Base-by-base conservation (phyloP, 2,113 vertebrate genomes). In the Carlito syrichta region DNA sequence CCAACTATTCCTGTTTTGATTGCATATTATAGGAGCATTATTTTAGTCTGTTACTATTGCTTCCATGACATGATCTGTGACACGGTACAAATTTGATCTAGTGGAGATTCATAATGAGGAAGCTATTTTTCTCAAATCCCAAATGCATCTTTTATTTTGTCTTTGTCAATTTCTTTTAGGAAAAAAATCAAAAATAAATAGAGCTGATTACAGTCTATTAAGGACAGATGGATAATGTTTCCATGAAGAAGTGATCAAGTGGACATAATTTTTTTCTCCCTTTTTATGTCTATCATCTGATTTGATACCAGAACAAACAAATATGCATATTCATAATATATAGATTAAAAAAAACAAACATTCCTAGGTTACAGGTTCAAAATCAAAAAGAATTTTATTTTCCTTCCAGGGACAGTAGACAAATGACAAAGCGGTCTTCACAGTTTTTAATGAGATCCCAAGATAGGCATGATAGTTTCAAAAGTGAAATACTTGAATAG, bases 401-500 rank as follows among this genome's bases (percentile, higher is more conserved):
- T 45, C 96, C 95, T 98, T 97, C 85, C 84, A 97, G 96, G 95
- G 94, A 97, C 58, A 98, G 96, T 3, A 98, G 96, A 98, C 73
- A 98, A 97, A 97, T 96, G 96, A 97, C 97, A 98, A 98, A 97
- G 87, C 96, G 98, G 98, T 97, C 97, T 97, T 98, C 95, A 86
- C 91, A 97, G 94, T 97, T 97, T 88, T 96, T 98, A 98, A 98
- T 98, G 97, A 98, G 97, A 97, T 97, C 97, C 97, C 98, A 97
- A 87, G 97, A 90, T 97, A 97, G 38, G 92, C 96, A 56, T 95
- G 92, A 89, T 94, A 27, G 96, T 78, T 79, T 98, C 94, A 89
- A 98, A 98, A 96, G 87, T 54, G 60, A 97, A 98, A 97, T 69
- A 86, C 48, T 95, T 96, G 95, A 98, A 96, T 56, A 96, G 43